These are phyloP conservation scores for Hyles vespertilio DNA, from an alignment of 1,140 invertebrate species.

Conservation along the genomic window DNA sequence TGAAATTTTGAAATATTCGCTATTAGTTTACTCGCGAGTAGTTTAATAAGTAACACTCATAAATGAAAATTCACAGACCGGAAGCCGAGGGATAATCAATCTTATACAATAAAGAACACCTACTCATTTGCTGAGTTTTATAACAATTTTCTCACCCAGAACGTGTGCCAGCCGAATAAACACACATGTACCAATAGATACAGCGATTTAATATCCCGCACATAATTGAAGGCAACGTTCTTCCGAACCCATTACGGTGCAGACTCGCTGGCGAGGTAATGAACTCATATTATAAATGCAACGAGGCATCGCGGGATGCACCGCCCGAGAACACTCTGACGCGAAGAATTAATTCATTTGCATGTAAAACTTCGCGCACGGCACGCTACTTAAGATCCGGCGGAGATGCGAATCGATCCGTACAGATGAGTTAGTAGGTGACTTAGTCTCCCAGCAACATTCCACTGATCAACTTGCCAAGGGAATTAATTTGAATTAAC, in stretches of 20 bases:
- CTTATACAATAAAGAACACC: too few species aligned
- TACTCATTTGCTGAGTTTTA: too few species aligned
- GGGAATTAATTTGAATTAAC: not conserved
- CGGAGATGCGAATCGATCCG: conserved; percentile 29
- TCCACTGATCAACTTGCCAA: too few species aligned
- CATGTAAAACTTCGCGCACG: conserved; percentile 66
- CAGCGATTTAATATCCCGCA: conserved; percentile 57
- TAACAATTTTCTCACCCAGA: too few species aligned
- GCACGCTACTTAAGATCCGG: conserved; percentile 48
- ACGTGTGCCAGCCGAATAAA: too few species aligned
- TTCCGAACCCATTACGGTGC: conserved; percentile 63
- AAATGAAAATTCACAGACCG: too few species aligned
- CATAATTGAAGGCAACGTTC: conserved; percentile 69
- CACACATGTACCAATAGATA: conserved; percentile 34
- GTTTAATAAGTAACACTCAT: too few species aligned
- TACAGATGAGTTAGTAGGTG: conserved; percentile 1
- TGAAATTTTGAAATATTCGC: too few species aligned
- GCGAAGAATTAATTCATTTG: conserved; percentile 74
- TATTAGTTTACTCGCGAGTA: too few species aligned
- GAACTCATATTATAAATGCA: conserved; percentile 74
- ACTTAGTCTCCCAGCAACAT: too few species aligned
- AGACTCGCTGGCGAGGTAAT: conserved; percentile 58
- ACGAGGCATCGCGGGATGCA: conserved; percentile 63
- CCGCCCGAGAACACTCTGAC: conserved; percentile 43
- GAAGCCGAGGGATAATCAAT: too few species aligned